A percentile compares a stretch with the other conserved stretches of the same genome.
Evolutionary conservation across 2,888 invertebrate species (phyloP).

Genomic region (Slavum lentiscoides): DNA sequence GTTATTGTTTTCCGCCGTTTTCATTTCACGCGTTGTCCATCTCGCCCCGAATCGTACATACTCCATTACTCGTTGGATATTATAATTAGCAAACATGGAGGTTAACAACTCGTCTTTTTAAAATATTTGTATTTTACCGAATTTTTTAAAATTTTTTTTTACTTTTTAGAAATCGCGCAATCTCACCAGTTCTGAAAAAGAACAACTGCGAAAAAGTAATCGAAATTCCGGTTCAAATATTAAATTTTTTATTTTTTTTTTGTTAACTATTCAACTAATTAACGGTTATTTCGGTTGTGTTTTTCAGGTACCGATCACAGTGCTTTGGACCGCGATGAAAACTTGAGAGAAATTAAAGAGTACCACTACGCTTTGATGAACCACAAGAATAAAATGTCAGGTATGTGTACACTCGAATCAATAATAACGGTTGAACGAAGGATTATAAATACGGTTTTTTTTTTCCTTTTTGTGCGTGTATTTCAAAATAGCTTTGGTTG

Average conservation of each 20-base stretch:
- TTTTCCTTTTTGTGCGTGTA: not conserved
- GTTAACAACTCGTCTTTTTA: too few relatives aligned
- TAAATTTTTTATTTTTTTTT: too few relatives aligned
- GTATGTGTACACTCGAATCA: not conserved
- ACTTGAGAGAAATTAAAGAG: not conserved
- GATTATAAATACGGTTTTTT: not conserved
- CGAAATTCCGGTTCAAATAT: not conserved
- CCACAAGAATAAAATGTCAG: constrained; percentile 18
- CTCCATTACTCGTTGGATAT: too few relatives aligned
- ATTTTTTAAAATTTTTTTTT: not conserved
- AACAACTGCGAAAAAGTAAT: not conserved
- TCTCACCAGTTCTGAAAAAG: too few relatives aligned
- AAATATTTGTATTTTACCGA: not conserved
- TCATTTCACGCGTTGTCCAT: too few relatives aligned
- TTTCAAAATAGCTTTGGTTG: constrained; percentile 22
- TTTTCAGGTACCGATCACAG: not conserved
- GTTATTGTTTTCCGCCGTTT: too few relatives aligned
- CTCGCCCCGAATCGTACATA: too few relatives aligned
- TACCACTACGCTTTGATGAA: not conserved
- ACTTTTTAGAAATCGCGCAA: not conserved
- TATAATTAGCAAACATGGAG: too few relatives aligned
- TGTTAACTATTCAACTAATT: not conserved
- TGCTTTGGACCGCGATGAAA: rapidly evolving
- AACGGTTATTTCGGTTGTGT: not conserved
- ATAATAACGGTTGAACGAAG: not conserved